Evolutionary conservation across 2,888 invertebrate genomes (phyloP).

Genomic region (Arenicola marina): DNA sequence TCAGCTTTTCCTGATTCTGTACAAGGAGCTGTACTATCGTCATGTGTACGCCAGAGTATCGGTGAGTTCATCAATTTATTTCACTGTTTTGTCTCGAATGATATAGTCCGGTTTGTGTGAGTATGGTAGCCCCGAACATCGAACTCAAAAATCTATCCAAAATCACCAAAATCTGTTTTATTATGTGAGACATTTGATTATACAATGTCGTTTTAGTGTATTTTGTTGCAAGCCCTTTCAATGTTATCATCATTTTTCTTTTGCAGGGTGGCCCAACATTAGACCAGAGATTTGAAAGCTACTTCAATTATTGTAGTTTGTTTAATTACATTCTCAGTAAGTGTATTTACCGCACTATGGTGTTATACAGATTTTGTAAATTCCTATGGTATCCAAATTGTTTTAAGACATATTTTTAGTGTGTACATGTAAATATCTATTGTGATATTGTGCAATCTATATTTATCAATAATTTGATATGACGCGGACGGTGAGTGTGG

Average conservation of each 20-base stretch:
- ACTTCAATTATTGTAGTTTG: constrained; percentile 96
- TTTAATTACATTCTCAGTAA: constrained; percentile 92
- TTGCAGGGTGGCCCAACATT: constrained; percentile 80
- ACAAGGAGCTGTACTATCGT: constrained; percentile 96
- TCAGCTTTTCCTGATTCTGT: constrained; percentile 87
- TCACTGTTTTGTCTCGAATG: background rate
- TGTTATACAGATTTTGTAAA: background rate
- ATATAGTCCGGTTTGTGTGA: no score
- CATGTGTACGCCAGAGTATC: constrained; percentile 92
- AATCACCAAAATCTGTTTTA: no score
- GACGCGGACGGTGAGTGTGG: background rate
- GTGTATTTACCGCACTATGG: constrained; percentile 35
- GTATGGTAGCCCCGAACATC: no score
- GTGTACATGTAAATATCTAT: background rate
- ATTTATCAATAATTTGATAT: background rate
- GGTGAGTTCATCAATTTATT: constrained; percentile 36
- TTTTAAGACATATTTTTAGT: background rate
- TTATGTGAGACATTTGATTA: no score
- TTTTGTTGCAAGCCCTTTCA: no score
- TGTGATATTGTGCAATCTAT: background rate
- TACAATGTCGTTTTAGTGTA: no score
- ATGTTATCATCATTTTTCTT: background rate
- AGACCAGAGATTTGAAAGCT: constrained; percentile 91
- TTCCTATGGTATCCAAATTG: background rate
- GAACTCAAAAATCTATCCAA: no score